Base-by-base conservation (phyloP, 1,140 invertebrate species). In the Rhagoletis zephyria region DNA sequence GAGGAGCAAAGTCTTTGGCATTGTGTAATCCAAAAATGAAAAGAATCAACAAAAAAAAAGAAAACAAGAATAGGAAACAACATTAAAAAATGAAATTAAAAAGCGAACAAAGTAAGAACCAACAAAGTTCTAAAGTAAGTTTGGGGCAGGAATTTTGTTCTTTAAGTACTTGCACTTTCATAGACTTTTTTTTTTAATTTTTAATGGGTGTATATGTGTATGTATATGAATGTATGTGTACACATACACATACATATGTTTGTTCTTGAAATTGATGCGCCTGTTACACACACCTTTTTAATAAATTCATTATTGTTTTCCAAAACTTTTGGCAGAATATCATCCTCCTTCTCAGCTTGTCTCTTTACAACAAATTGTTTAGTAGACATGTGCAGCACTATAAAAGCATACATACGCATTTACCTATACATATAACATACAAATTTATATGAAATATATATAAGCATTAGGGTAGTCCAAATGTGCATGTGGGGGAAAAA, bases 241-340 rank as follows among this genome's bases (percentile, higher is more conserved):
- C 1, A 77, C 40, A 40, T 67, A 5, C 40, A 6, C 40, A 5
- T 77, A 5, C 4, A 16, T 14, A n/a, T 81, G 48, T 30, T 5
- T 56, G n/a, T 81, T 10, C 5, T 19, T 40, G 10, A 67, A 67
- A 81, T 56, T 81, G 74, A 81, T 56, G 74, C 42, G 14, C 74
- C 10, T 51, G 48, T 81, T 81, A 56, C 48, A 81, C 16, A 81
- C 30, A 51, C 7, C 48, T 48, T 81, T 81, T 81, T 81, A 81
- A 81, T 81, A 81, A 81, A 81, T 81, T 81, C 74, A 56, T 81
- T 81, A 81, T 81, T 56, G 48, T 81, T 56, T 81, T 81, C 74
- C 5, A 48, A 56, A 81, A 81, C 74, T 81, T 81, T 30, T 56
- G 45, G 42, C 74, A 81, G 4, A 81, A 81, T 56, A 45, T 81